phyloP scores from a whole-genome alignment of 2,888 invertebrate species.

The Gisinianus flammeolus region DNA sequence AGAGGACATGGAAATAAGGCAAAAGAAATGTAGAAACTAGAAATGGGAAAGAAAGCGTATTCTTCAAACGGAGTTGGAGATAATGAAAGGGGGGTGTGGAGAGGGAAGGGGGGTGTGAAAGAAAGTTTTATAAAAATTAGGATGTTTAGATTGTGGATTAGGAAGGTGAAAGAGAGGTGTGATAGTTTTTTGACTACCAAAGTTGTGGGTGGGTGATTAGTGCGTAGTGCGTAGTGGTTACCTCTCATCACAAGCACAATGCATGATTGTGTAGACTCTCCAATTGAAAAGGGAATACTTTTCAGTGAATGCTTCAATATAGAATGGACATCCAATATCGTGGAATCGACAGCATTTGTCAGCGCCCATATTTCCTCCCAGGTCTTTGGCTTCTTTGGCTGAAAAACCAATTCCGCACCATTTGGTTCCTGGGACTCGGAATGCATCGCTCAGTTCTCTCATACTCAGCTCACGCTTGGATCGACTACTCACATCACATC shows the following conservation, averaged over 20 bases:
- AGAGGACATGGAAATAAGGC: too few relatives aligned
- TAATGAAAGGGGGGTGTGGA: too few relatives aligned
- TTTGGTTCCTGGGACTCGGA: conserved; percentile 86
- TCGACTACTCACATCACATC: neutral
- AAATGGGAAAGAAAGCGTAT: too few relatives aligned
- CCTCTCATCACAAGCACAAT: conserved; percentile 91
- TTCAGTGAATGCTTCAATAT: conserved; percentile 81
- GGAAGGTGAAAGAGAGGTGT: too few relatives aligned
- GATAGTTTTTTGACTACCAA: too few relatives aligned
- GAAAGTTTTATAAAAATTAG: too few relatives aligned
- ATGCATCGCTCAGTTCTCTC: conserved; percentile 69
- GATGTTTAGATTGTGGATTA: too few relatives aligned
- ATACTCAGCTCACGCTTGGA: conserved; percentile 62
- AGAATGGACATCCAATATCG: conserved; percentile 79
- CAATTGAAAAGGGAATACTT: conserved; percentile 88
- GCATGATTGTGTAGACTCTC: conserved; percentile 87
- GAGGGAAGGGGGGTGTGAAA: too few relatives aligned
- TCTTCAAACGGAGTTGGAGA: too few relatives aligned
- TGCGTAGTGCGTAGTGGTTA: conserved; percentile 61
- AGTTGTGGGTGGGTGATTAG: too few relatives aligned
- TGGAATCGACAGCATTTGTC: conserved; percentile 84
- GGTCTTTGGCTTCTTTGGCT: conserved; percentile 78
- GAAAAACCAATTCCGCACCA: conserved; percentile 92
- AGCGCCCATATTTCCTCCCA: conserved; percentile 82
- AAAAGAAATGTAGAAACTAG: too few relatives aligned